Evolutionary conservation across 2,888 invertebrate genomes (phyloP), one percentile per base, ranked within the genome.

Genomic region (Pseudoips prasinana): DNA sequence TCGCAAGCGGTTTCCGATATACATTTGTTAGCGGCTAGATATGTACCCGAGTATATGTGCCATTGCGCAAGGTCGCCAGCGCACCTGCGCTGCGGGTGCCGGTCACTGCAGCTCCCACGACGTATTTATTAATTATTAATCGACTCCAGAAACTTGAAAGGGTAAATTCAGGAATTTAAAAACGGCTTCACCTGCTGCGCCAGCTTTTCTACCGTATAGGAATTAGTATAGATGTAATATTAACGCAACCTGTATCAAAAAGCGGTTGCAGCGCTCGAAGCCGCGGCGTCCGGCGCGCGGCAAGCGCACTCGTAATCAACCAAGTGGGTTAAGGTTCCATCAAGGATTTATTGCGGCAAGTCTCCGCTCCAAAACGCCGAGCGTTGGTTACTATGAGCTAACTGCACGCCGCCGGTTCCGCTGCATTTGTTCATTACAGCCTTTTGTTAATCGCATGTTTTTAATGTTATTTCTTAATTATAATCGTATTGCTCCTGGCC

Each of bases 311-410:
- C 76, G 87, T 86, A 86, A 88, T 84, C 85, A 85, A 75, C 78
- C 84, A 89, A 89, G 75, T 89, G 78, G 88, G 88, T 89, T 89
- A 89, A 89, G 88, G 88, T 87, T 83, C 58, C 82, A 82, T 73
- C 88, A 89, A 88, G 88, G 88, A 86, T 88, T 87, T 88, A 74
- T 87, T 88, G 88, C 87, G 84, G 85, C 86, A 88, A 87, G 84
- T 78, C 85, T 73, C 85, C 87, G 86, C 84, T 86, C 87, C 86
- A 84, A 86, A 85, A 86, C 80, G 70, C 69, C 72, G 76, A 75
- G 73, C 72, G 72, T 66, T 77, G 60, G 82, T 83, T 82, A 76
- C 82, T 82, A 76, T 85, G 81, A 85, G 78, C 83, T 78, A 78
- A 83, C 80, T 82, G 75, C 80, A 77, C 73, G 74, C 67, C 20